Evolutionary conservation across 2,797 vertebrate species (phyloP), one percentile per base, ranked within the genome.

Genomic region (Clarias fuscus): DNA sequence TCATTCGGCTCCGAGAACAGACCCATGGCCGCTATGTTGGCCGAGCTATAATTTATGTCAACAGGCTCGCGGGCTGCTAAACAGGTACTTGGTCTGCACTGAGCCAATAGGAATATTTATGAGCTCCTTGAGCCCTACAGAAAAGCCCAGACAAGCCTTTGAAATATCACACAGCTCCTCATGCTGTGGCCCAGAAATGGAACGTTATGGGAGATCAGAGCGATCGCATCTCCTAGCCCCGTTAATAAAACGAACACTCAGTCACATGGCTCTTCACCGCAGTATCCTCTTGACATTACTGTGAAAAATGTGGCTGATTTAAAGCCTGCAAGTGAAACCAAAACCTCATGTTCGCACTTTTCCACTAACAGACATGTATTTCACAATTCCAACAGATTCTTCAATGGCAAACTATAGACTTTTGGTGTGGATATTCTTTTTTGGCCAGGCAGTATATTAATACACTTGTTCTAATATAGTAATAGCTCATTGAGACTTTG

Each of bases 61-160:
- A 91, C 86, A 86, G 85, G 87, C 79, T 84, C n/a, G 30, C 73
- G 62, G 80, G 87, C 84, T 83, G 82, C 85, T 90, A 89, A 89
- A 86, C 85, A 86, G 85, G 86, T 88, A 85, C 88, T 87, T 86
- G 70, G 64, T 67, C 77, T 70, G 86, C 83, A 68, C 85, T 30
- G 48, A 78, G 83, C 83, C 40, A 85, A 86, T 71, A 48, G 84
- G 81, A 89, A 90, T 91, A 92, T 91, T 90, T 86, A 93, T 91
- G 90, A 90, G 88, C 84, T 80, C 33, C 86, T 90, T 86, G 84
- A 86, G 87, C 43, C 58, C 53, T 30, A 80, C 40, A 33, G 68
- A 88, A 83, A 78, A 68, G 68, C 79, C 82, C 27, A 58, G 27
- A 89, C 30, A 75, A 88, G 71, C 71, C 86, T 88, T 90, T 88